Evolutionary conservation across 2,888 invertebrate genomes (phyloP), one percentile per base, ranked within the genome.

Genomic region (Catocala sponsa): DNA sequence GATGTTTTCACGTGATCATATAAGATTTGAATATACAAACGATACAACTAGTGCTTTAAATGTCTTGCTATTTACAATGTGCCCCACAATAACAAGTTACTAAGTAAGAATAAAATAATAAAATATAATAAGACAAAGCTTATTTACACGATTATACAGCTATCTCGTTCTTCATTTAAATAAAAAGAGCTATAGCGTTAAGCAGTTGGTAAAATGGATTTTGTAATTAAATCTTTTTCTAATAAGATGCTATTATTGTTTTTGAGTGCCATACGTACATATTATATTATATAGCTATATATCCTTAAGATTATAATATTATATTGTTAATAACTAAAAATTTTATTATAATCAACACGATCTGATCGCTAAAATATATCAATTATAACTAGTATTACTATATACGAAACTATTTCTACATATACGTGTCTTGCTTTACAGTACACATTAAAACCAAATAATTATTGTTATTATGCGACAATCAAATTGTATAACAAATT

Each of bases 211-310:
- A 9, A 6, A 46, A 46, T 9, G 15, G 10, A 46, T 9, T 15
- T 44, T 44, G 12, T 12, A 44, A n/a, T 42, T 10, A 42, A 42
- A 5, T 63, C 48, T 46, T 55, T 56, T 62, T 50, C 62, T 59
- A 52, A 9, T 68, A 65, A 75, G 65, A 72, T 63, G 65, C 68
- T 75, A 65, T 73, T 48, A 43, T 70, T 38, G 35, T 38, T 38
- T 73, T 65, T 63, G 65, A 78, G 78, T 78, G 78, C 78, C 78
- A 78, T 78, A 79, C 68, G 57, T 72, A 76, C 68, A 69, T 68
- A 70, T 64, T 71, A 65, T 63, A 47, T 58, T 61, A 59, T 62
- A 65, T 63, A 50, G 53, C 35, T 72, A 59, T 70, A 72, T 71
- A 70, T 75, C 63, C 7, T 56, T 70, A 69, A 70, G 57, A 70